These are phyloP conservation scores for Rosalia funebris DNA, from an alignment of 2,888 invertebrate species.

Conservation along the genomic window DNA sequence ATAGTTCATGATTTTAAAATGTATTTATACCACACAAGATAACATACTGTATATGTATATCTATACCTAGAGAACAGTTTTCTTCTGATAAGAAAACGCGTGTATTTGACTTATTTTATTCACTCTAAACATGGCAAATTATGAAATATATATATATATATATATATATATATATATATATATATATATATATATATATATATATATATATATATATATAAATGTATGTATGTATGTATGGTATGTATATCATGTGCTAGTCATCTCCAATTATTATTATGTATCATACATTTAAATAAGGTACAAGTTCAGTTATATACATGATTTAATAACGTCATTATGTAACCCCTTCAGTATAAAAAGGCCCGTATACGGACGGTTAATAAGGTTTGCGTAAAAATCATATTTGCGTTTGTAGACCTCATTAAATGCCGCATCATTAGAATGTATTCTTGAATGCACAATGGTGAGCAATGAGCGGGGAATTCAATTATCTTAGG, in stretches of 20 bases:
- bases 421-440: slow-evolving; percentile 59
- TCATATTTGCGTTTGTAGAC: slow-evolving; percentile 51
- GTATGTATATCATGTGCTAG: slow-evolving; percentile 24
- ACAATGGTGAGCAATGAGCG: slow-evolving; percentile 60
- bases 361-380: slow-evolving; percentile 37
- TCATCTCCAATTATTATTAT: slow-evolving; percentile 26
- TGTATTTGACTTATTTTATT: too few relatives aligned
- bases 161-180: too few relatives aligned
- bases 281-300: slow-evolving; percentile 21
- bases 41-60: too few relatives aligned
- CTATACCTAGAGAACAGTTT: too few relatives aligned
- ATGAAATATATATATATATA: too few relatives aligned
- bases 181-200: too few relatives aligned
- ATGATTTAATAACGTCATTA: slow-evolving; percentile 47
- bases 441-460: slow-evolving; percentile 59
- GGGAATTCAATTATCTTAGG: slow-evolving; percentile 61
- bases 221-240: slow-evolving; percentile 4
- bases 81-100: too few relatives aligned
- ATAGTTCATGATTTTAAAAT: too few relatives aligned
- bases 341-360: slow-evolving; percentile 37
- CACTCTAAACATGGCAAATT: too few relatives aligned
- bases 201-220: not conserved
- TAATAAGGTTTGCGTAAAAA: slow-evolving; percentile 51
- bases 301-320: slow-evolving; percentile 32
- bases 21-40: too few relatives aligned